Conservation (phyloP, 1,140 invertebrate species). For the Lamellibrachia luymesi region DNA sequence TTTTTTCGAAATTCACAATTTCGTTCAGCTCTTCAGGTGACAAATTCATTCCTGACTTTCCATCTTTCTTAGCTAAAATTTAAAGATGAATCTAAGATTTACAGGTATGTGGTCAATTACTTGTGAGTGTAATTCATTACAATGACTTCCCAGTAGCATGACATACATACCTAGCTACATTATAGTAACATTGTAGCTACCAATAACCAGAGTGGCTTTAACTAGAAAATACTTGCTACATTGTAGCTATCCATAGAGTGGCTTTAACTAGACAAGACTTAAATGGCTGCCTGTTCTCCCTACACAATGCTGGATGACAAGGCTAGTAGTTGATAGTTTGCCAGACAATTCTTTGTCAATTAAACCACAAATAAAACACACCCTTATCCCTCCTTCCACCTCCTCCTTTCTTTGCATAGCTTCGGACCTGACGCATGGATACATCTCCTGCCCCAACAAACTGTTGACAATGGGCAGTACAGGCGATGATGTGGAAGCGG, state of each 20-base stretch:
- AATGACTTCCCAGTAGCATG: too few relatives aligned
- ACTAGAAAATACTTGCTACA: too few relatives aligned
- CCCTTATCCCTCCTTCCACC: neutral
- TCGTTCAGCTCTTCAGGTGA: conserved; percentile 69
- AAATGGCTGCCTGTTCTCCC: too few relatives aligned
- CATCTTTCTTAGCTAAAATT: conserved; percentile 8
- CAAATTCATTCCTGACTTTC: conserved; percentile 66
- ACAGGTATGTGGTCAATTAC: too few relatives aligned
- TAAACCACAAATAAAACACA: neutral
- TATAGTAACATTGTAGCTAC: neutral
- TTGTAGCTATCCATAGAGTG: too few relatives aligned
- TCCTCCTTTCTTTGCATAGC: neutral
- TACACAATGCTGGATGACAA: too few relatives aligned
- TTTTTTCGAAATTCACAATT: conserved; percentile 69
- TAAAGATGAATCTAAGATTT: neutral
- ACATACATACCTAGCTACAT: too few relatives aligned
- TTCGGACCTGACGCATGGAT: neutral
- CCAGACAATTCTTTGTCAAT: neutral
- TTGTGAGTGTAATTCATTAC: too few relatives aligned
- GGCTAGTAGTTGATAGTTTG: too few relatives aligned
- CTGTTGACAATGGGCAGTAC: neutral
- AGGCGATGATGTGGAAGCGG: neutral
- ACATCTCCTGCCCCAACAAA: neutral
- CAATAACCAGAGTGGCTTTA: too few relatives aligned
- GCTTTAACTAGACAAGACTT: too few relatives aligned